These are phyloP conservation scores for Carlito syrichta DNA, from an alignment of 2,113 vertebrate genomes.

Conservation along the genomic window DNA sequence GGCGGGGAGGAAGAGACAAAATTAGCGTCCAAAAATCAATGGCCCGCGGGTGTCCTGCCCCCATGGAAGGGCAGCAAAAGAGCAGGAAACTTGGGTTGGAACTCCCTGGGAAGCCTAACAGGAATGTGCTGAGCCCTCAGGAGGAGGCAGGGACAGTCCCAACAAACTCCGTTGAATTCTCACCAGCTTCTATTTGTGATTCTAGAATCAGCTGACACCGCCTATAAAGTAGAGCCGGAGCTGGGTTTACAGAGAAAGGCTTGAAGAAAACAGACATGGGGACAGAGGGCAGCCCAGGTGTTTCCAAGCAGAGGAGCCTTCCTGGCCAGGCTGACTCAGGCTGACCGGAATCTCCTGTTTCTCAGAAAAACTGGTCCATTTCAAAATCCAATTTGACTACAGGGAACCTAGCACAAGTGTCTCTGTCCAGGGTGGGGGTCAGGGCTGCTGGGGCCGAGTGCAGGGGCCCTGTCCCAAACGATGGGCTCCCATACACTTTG, in stretches of 20 bases:
- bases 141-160: too few species aligned
- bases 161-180: too few species aligned
- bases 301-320: too few species aligned
- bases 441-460: too few species aligned
- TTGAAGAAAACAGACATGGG: too few species aligned
- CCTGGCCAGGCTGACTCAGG: not conserved
- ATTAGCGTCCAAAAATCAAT: not conserved
- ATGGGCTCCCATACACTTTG: fast-evolving
- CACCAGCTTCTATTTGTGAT: too few species aligned
- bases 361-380: not conserved
- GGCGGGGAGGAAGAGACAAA: not conserved
- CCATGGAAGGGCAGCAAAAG: not conserved
- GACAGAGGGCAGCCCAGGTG: too few species aligned
- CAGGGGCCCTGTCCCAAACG: not conserved
- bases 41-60: too few species aligned
- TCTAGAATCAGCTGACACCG: too few species aligned
- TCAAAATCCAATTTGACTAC: not conserved
- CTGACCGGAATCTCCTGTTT: not conserved
- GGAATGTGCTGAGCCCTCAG: not conserved
- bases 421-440: not conserved
- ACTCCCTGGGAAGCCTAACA: not conserved
- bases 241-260: too few species aligned
- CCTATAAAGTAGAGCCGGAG: too few species aligned
- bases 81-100: too few species aligned
- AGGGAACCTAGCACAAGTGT: not conserved